Conservation (phyloP, 2,888 invertebrate species). For the Drosophila limbata region DNA sequence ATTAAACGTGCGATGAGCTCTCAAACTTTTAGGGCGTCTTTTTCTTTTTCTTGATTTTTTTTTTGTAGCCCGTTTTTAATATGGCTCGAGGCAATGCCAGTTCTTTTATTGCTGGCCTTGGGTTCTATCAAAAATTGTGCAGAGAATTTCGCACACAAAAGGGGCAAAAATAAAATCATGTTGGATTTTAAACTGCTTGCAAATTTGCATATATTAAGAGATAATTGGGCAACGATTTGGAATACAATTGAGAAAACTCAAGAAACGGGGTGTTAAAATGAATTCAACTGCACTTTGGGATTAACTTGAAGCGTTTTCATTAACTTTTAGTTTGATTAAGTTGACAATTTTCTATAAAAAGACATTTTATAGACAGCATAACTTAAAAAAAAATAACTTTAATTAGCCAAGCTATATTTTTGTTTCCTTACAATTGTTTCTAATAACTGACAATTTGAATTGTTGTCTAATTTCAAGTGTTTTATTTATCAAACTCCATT, state of each 20-base stretch:
- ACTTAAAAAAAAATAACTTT: not conserved
- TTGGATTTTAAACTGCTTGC: slow-evolving; percentile 31
- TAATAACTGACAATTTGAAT: no score
- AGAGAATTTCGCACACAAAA: slow-evolving; percentile 38
- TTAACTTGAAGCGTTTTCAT: not conserved
- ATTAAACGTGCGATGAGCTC: slow-evolving; percentile 71
- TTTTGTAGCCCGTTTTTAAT: slow-evolving; percentile 14
- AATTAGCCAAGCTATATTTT: no score
- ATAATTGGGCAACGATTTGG: slow-evolving; percentile 29
- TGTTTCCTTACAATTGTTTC: no score
- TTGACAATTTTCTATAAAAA: not conserved
- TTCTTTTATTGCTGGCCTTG: slow-evolving; percentile 55
- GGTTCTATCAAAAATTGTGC: slow-evolving; percentile 24
- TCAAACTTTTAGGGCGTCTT: slow-evolving; percentile 68
- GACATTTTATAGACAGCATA: no score
- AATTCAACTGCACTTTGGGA: not conserved
- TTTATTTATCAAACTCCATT: slow-evolving; percentile 5
- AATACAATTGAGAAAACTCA: not conserved
- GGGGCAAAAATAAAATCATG: slow-evolving; percentile 36
- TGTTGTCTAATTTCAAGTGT: no score
- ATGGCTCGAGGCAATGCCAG: slow-evolving; percentile 45
- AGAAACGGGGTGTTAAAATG: not conserved
- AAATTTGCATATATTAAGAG: slow-evolving; percentile 50
- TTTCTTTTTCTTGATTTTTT: not conserved
- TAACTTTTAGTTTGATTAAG: not conserved